Evolutionary conservation across 1,140 invertebrate genomes (phyloP).

Genomic region (Nebria ingens): DNA sequence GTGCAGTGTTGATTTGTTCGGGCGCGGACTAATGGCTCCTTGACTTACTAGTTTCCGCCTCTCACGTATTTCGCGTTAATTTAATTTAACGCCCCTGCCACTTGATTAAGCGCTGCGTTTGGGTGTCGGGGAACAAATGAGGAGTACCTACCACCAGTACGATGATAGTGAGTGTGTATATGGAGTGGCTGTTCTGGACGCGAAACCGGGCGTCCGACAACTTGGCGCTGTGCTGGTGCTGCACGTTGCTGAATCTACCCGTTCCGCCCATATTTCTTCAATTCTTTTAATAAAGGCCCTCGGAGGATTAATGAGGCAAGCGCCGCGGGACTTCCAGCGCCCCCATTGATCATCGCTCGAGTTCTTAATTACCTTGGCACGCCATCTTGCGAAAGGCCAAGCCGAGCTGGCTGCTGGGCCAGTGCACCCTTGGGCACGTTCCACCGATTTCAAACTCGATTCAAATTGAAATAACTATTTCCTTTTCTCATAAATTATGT

Average conservation of each 20-base stretch:
- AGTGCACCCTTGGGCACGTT: slow-evolving; percentile 25
- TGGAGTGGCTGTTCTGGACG: background rate
- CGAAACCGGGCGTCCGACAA: background rate
- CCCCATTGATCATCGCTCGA: slow-evolving; percentile 24
- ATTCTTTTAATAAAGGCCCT: slow-evolving; percentile 29
- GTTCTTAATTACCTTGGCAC: slow-evolving; percentile 25
- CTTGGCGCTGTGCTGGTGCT: background rate
- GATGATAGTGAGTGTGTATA: background rate
- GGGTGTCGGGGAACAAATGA: slow-evolving; percentile 1
- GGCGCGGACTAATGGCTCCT: slow-evolving; percentile 26
- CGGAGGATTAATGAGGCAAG: slow-evolving; percentile 28
- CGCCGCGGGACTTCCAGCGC: slow-evolving; percentile 17
- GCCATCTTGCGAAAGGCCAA: slow-evolving; percentile 16
- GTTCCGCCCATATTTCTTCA: slow-evolving; percentile 28
- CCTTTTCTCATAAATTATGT: slow-evolving; percentile 31
- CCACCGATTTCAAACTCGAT: slow-evolving; percentile 20
- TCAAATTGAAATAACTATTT: slow-evolving; percentile 31
- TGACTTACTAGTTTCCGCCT: slow-evolving; percentile 29
- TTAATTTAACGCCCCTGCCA: slow-evolving; percentile 26
- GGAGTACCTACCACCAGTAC: background rate
- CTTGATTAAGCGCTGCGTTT: slow-evolving; percentile 29
- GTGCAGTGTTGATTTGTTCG: slow-evolving; percentile 25
- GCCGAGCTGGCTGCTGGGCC: no score
- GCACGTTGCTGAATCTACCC: slow-evolving; percentile 6
- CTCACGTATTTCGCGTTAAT: slow-evolving; percentile 26